A percentile compares a stretch with the other conserved stretches of the same genome.
Conservation (phyloP, 2,888 invertebrate genomes). For the Cephus pygmeus region DNA sequence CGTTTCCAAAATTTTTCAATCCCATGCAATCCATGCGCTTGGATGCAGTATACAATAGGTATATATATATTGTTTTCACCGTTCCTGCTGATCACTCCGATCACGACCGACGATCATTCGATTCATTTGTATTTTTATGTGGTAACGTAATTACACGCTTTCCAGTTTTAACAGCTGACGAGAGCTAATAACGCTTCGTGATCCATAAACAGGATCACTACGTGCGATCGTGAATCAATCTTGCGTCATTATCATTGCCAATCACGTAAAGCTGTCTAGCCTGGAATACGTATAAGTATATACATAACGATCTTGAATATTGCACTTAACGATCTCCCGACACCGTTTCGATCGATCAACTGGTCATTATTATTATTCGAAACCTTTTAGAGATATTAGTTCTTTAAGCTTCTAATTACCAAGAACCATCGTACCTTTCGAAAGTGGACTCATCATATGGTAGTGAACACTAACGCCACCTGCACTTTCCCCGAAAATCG, state of each 20-base stretch:
- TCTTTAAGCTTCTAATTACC: background rate
- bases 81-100: background rate
- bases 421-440: constrained; percentile 62
- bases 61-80: too few relatives aligned
- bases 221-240: background rate
- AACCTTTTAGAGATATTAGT: background rate
- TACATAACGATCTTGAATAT: too few relatives aligned
- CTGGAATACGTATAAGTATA: too few relatives aligned
- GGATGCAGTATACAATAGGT: too few relatives aligned
- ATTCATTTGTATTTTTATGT: background rate
- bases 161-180: background rate
- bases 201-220: background rate
- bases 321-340: background rate
- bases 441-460: constrained; percentile 75
- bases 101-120: background rate
- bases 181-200: background rate
- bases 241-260: background rate
- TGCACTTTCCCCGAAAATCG: constrained; percentile 78
- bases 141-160: background rate
- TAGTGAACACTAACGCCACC: constrained; percentile 77
- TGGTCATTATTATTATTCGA: background rate
- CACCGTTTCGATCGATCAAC: background rate
- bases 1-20: background rate
- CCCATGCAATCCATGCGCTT: background rate
- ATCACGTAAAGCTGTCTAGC: background rate